Evolutionary conservation across 2,797 vertebrate genomes (phyloP), one percentile per base, ranked within the genome.

Genomic region (Ammospiza maritima): DNA sequence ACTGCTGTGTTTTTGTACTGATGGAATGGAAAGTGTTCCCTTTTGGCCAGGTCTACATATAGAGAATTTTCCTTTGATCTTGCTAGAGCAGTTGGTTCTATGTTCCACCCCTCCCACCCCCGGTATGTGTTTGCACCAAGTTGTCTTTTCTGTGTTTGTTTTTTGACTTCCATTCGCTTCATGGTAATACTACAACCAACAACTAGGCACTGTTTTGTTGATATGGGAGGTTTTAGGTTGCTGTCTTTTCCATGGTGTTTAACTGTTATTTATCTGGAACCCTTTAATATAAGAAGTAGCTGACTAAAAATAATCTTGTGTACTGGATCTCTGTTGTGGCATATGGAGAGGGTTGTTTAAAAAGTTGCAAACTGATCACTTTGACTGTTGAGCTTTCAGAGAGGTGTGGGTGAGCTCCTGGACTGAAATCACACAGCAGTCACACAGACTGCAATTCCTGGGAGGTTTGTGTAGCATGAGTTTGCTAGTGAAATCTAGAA

Each of bases 41-140:
- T 88, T 84, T 93, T 95, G 83, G 53, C 81, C 61, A 86, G n/a
- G 34, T 89, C 77, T 87, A 61, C 32, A 8, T 76, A 18, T 45
- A 62, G 92, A 83, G 50, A 93, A 86, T 96, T 94, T 83, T 88
- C 84, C 32, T 48, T 91, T 91, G 23, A 51, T 94, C 74, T 93
- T 66, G 8, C 83, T 93, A 80, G 54, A 90, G 40, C 32, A 88
- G 6, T 50, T 91, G 88, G 12, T 73, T 83, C 62, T 62, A 0
- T 16, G 7, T 29, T 81, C 7, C 4, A 30, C 30, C 16, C 6
- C 15, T 30, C 12, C 17, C 34, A 21, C 6, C 10, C 30, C 20
- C 25, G 30, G 15, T 45, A 14, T 3, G 8, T 84, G n/a, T 89
- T 90, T 95, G 69, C 64, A 83, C 5, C 16, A 88, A 84, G 40